These are phyloP conservation scores for Hydropsyche tenuis DNA, from an alignment of 1,140 invertebrate genomes.

Conservation along the genomic window DNA sequence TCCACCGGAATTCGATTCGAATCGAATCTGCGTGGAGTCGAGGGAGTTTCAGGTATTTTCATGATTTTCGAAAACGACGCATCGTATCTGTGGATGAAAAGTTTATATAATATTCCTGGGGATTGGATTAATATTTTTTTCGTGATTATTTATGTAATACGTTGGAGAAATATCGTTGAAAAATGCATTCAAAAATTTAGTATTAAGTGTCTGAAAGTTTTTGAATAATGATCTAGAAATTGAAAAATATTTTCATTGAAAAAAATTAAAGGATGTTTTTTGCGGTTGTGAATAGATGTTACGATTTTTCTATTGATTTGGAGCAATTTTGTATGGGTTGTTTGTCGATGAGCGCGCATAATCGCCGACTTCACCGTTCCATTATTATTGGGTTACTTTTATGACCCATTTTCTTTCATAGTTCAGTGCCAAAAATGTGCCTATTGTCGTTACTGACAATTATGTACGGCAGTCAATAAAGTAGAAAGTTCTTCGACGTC, in stretches of 20 bases:
- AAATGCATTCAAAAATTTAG: neutral
- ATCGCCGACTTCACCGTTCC: no score
- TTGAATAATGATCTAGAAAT: neutral
- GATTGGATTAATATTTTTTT: no score
- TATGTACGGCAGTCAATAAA: conserved; percentile 9
- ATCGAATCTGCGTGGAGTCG: neutral
- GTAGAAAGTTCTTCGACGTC: conserved; percentile 23
- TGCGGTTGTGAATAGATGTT: neutral
- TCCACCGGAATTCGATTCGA: neutral
- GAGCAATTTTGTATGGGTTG: neutral
- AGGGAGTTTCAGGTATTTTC: neutral
- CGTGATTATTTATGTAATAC: neutral
- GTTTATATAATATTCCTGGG: no score
- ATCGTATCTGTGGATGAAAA: neutral
- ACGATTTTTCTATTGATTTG: neutral
- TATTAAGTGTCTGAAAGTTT: no score
- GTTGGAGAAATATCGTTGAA: neutral
- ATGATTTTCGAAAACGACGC: neutral
- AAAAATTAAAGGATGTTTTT: neutral
- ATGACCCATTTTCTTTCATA: conserved; percentile 16
- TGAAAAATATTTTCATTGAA: neutral
- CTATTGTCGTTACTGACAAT: neutral
- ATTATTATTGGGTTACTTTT: neutral
- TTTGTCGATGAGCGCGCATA: neutral
- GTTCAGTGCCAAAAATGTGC: neutral